Base-by-base conservation (phyloP, 2,113 vertebrate genomes). In the Brachypodius melanocephalos region DNA sequence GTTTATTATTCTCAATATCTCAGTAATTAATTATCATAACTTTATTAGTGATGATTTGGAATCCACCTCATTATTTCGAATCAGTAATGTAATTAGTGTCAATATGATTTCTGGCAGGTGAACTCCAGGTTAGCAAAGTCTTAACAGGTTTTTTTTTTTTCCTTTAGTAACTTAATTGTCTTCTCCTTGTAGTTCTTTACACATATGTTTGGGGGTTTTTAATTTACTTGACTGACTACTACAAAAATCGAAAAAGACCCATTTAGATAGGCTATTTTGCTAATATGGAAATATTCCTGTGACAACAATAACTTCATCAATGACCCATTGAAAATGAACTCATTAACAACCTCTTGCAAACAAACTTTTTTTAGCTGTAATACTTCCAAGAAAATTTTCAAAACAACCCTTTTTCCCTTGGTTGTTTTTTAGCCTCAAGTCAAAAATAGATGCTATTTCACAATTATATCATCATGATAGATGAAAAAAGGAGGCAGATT, bases 31-130 rank as follows among this genome's bases (percentile, higher is more conserved):
- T 85, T 90, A 93, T 85, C 62, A n/a, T 91, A 73, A 74, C 31
- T 79, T 96, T 91, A 29, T 91, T 96, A 88, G 43, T 69, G 63
- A 85, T 87, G 69, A 96, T 85, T 96, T 91, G 73, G 51, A 92
- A 77, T 63, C 34, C 19, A 52, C 57, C 42, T 91, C 26, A 91
- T 83, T 95, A 81, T 90, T 91, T 94, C 93, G 76, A 77, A 79
- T 84, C 46, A 74, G 29, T 85, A 86, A 85, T 69, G 49, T 72
- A 95, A 93, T 94, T 95, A 89, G 16, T 49, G 52, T 83, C 66
- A 38, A 54, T 82, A 28, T 63, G 66, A 87, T 59, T 93, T 84
- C 71, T 89, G 22, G n/a, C 34, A 89, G 25, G 43, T 76, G 78
- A 95, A 69, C 21, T 32, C 8, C 0, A 2, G 38, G 21, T 77